phyloP scores from a whole-genome alignment of 1,140 invertebrate species.

The Cyclargus thomasi region DNA sequence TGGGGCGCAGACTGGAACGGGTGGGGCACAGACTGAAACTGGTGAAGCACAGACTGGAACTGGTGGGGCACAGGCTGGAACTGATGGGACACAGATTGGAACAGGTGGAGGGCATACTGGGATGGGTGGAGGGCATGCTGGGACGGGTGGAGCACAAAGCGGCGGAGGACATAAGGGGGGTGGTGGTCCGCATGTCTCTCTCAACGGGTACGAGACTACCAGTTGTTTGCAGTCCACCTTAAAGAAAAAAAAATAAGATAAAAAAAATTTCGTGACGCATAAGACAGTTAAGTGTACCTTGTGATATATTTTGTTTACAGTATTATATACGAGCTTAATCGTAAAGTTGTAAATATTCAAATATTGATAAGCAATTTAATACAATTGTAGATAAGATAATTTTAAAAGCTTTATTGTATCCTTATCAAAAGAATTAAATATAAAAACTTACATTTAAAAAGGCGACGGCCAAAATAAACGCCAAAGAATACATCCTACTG shows the following conservation, averaged over 20 bases:
- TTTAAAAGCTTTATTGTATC: no score
- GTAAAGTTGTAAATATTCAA: no score
- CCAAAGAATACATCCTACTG: conserved; percentile 6
- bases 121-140: background rate
- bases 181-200: background rate
- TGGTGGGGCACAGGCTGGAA: background rate
- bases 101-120: background rate
- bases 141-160: background rate
- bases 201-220: background rate
- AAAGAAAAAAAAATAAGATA: background rate
- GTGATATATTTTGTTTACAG: no score
- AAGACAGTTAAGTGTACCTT: no score
- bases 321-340: no score
- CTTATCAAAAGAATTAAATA: no score
- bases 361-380: no score
- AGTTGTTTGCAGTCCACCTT: background rate
- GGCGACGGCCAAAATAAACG: background rate
- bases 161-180: background rate
- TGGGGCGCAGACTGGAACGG: background rate
- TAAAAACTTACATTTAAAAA: conserved; percentile 13
- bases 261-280: background rate
- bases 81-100: background rate
- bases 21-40: background rate
- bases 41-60: background rate
- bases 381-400: no score